Evolutionary conservation across 2,113 vertebrate genomes (phyloP).

Genomic region (Myiopsitta monachus): DNA sequence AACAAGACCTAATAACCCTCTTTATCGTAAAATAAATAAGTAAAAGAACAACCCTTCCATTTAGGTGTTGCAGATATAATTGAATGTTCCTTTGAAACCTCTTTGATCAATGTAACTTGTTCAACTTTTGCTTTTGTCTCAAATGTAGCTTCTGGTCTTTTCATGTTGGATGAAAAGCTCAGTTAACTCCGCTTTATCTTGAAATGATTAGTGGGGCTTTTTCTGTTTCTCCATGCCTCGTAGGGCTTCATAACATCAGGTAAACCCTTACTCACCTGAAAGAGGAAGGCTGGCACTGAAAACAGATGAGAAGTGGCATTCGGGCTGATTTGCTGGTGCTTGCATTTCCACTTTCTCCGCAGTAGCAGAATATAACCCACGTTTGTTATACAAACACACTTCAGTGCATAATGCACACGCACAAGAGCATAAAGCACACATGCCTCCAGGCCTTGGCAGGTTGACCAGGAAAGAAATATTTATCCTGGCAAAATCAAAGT

Average conservation of each 20-base stretch:
- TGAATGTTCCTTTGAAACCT: slow-evolving; percentile 32
- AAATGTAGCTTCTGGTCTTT: slow-evolving; percentile 46
- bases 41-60: slow-evolving; percentile 31
- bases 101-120: slow-evolving; percentile 44
- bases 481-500: slow-evolving; percentile 22
- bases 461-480: slow-evolving; percentile 12
- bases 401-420: background rate
- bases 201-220: background rate
- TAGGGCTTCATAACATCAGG: background rate
- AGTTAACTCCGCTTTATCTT: background rate
- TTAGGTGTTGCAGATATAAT: slow-evolving; percentile 48
- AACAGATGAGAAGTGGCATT: background rate
- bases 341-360: background rate
- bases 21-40: slow-evolving; percentile 30
- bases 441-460: slow-evolving; percentile 1
- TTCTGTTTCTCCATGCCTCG: background rate
- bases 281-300: background rate
- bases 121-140: slow-evolving; percentile 58
- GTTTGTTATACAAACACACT: background rate
- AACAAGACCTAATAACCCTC: slow-evolving; percentile 50
- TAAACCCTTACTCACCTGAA: background rate
- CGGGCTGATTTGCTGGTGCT: background rate
- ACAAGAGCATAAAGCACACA: background rate
- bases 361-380: background rate
- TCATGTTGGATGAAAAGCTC: background rate